A percentile compares a stretch with the other conserved stretches of the same genome.
These are phyloP conservation scores for Chamaea fasciata DNA, from an alignment of 2,113 vertebrate species.

Conservation along the genomic window DNA sequence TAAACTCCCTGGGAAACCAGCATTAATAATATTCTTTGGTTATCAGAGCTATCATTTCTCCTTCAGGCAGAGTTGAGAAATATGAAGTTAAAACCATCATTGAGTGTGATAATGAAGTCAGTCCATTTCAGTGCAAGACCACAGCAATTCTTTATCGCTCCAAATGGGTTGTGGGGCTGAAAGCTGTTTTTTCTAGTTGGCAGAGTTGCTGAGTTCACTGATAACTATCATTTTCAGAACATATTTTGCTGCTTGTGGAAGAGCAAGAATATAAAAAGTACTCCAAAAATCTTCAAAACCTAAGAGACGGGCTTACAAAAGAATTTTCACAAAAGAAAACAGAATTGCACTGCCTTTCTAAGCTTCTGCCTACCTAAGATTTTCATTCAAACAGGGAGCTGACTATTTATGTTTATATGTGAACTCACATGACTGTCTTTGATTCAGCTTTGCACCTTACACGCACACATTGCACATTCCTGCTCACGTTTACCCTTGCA, in stretches of 20 bases:
- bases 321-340: background rate
- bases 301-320: background rate
- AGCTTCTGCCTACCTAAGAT: background rate
- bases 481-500: background rate
- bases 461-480: background rate
- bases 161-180: slow-evolving; percentile 5
- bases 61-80: slow-evolving; percentile 65
- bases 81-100: slow-evolving; percentile 52
- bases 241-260: background rate
- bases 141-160: slow-evolving; percentile 59
- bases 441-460: background rate
- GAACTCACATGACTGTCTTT: background rate
- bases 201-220: slow-evolving; percentile 62
- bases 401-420: background rate
- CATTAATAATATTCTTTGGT: slow-evolving; percentile 67
- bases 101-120: slow-evolving; percentile 65
- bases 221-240: slow-evolving; percentile 34
- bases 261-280: background rate
- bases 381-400: background rate
- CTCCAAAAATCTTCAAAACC: background rate
- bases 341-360: background rate
- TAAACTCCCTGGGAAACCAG: slow-evolving; percentile 60
- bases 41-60: slow-evolving; percentile 62
- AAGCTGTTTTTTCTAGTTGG: slow-evolving; percentile 38
- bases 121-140: slow-evolving; percentile 52